Conservation (phyloP, 2,113 vertebrate species). For the Callipepla californica region DNA sequence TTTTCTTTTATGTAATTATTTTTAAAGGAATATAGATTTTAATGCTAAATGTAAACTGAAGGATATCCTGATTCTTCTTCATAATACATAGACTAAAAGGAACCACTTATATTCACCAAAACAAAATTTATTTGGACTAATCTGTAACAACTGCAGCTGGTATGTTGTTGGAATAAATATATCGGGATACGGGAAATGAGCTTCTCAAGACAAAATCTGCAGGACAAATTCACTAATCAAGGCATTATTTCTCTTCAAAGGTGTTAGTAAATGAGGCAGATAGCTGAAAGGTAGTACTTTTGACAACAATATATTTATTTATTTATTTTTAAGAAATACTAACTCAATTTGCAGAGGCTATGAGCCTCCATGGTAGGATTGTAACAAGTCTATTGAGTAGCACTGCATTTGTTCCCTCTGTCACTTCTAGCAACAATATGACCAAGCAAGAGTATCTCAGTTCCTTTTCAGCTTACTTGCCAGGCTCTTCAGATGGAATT, state of each 20-base stretch:
- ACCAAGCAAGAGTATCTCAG: neutral
- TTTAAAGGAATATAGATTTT: neutral
- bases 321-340: neutral
- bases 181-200: neutral
- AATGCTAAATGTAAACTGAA: neutral
- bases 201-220: neutral
- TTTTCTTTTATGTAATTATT: neutral
- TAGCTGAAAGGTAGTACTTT: neutral
- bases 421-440: neutral
- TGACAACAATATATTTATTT: neutral
- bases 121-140: neutral
- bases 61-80: neutral
- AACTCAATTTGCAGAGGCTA: neutral
- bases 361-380: neutral
- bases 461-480: neutral
- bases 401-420: neutral
- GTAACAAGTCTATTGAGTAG: neutral
- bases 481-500: neutral
- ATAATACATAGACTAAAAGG: accelerated
- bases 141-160: neutral
- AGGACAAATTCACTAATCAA: neutral
- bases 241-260: neutral
- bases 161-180: neutral
- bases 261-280: neutral
- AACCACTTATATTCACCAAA: neutral